Base-by-base conservation (phyloP, 2,113 vertebrate genomes). In the Lucifuga dentata region DNA sequence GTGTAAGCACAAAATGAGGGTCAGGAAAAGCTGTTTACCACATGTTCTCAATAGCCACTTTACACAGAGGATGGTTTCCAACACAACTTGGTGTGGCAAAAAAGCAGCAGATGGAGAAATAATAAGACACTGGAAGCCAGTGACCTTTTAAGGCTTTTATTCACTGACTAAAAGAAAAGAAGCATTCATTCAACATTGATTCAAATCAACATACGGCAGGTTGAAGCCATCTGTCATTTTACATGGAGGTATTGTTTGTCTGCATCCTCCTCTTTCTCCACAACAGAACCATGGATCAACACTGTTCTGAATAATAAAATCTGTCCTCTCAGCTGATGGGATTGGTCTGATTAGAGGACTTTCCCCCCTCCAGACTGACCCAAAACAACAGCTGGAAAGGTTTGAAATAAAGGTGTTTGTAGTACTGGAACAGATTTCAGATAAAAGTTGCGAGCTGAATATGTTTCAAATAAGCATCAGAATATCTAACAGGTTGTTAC, bases 131-230 rank as follows among this genome's bases (percentile, higher is more conserved):
- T 2, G 0, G 8, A 58, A 48, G 3, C 50, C 68, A 60, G 9
- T 5, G 0, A 51, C 48, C 49, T 85, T 51, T 96, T 95, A 92
- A 95, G 94, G 93, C 93, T 97, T 99, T 98, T 93, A 99, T 98
- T 99, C 92, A 94, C 95, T 87, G 94, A 96, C 97, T 97, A 97
- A 98, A 98, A 97, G 94, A 97, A 98, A 78, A 86, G 95, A 95
- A 95, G 96, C 96, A 98, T 96, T 96, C 95, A 95, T 95, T 97
- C 95, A 95, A 95, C 95, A 98, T 94, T 93, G 94, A 95, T 94
- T 95, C 95, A 96, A 89, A 95, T 95, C 93, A 95, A 95, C 93
- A 95, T 93, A 95, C 93, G 86, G 93, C 95, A 95, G 93, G 93
- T 96, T 73, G 49, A 75, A 88, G 24, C 52, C 53, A 93, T 93